Evolutionary conservation across 2,113 vertebrate species (phyloP).

Genomic region (Euleptes europaea): DNA sequence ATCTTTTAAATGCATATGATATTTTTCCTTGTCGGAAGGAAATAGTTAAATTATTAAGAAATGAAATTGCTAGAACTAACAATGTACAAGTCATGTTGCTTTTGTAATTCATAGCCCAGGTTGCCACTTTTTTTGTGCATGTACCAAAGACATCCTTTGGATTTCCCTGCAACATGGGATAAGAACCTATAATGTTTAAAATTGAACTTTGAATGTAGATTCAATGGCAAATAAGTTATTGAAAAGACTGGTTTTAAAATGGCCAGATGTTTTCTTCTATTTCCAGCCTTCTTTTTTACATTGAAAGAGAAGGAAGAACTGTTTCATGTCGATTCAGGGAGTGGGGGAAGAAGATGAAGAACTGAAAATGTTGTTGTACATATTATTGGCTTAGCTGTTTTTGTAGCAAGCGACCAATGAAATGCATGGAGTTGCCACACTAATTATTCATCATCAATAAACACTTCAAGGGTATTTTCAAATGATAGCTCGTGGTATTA

Average conservation of each 20-base stretch:
- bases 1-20: slow-evolving; percentile 23
- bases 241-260: neutral
- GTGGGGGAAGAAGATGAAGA: fast-evolving
- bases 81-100: slow-evolving; percentile 1
- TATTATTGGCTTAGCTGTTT: neutral
- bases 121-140: neutral
- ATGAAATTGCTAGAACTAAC: slow-evolving; percentile 17
- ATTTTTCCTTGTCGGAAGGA: slow-evolving; percentile 38
- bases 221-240: neutral
- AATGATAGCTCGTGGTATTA: neutral
- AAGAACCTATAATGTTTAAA: neutral
- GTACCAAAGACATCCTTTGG: neutral
- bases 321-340: neutral
- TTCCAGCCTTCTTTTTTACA: neutral
- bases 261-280: neutral
- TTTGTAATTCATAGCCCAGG: neutral
- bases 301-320: neutral
- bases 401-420: neutral
- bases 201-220: neutral
- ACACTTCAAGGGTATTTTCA: neutral
- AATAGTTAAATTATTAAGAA: slow-evolving; percentile 23
- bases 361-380: neutral
- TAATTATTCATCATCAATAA: neutral
- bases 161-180: neutral
- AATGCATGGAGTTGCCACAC: neutral